These are phyloP conservation scores for Charanyca ferruginea DNA, from an alignment of 2,888 invertebrate species.

Conservation along the genomic window DNA sequence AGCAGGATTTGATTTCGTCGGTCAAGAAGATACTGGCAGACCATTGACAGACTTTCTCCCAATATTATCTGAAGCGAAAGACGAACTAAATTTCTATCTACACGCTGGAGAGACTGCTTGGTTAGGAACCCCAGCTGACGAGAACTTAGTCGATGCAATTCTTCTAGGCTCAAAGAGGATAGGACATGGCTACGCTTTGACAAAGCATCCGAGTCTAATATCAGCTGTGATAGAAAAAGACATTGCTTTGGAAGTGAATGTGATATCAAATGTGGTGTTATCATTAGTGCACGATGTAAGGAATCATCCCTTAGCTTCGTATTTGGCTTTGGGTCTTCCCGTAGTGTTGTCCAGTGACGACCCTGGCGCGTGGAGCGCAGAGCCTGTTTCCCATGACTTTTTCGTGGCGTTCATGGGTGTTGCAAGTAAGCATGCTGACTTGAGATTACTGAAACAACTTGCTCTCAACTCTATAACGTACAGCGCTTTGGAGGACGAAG, in stretches of 20 bases:
- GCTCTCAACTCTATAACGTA: slow-evolving; percentile 94
- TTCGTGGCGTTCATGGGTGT: slow-evolving; percentile 95
- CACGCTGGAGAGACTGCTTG: slow-evolving; percentile 96
- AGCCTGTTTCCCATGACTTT: slow-evolving; percentile 94
- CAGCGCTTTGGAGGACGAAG: slow-evolving; percentile 87
- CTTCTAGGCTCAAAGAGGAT: slow-evolving; percentile 94
- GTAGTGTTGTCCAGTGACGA: slow-evolving; percentile 95
- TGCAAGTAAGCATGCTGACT: slow-evolving; percentile 93
- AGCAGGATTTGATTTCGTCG: slow-evolving; percentile 95
- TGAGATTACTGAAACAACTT: slow-evolving; percentile 94
- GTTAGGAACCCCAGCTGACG: slow-evolving; percentile 92
- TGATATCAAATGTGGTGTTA: slow-evolving; percentile 95
- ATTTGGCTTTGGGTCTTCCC: slow-evolving; percentile 93
- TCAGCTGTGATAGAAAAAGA: slow-evolving; percentile 89
- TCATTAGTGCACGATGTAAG: slow-evolving; percentile 93
- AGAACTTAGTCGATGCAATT: slow-evolving; percentile 95
- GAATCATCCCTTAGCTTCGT: slow-evolving; percentile 94
- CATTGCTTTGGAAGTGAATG: slow-evolving; percentile 95
- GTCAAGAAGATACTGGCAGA: slow-evolving; percentile 94
- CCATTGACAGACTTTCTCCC: slow-evolving; percentile 92
- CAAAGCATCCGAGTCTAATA: slow-evolving; percentile 94
- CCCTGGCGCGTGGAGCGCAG: slow-evolving; percentile 94
- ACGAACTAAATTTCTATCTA: slow-evolving; percentile 93
- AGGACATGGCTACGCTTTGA: slow-evolving; percentile 94
- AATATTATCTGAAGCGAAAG: slow-evolving; percentile 86